Evolutionary conservation across 2,888 invertebrate species (phyloP), one percentile per base, ranked within the genome.

Genomic region (Cryptus viduatorius): DNA sequence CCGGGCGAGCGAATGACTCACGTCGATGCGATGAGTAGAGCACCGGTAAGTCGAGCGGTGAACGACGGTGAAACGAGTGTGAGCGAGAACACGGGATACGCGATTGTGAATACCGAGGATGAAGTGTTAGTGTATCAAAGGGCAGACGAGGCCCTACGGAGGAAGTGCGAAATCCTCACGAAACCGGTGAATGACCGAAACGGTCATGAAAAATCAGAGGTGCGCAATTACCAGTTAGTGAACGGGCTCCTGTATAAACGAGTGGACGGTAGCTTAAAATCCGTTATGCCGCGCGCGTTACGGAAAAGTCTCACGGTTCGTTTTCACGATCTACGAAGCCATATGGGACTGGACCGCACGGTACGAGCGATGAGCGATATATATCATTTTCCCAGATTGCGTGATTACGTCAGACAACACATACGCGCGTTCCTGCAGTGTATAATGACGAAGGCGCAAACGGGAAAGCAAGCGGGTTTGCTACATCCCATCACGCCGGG

Each of bases 351-450:
- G 14, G 76, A 76, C 12, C 67, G 71, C 1, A 46, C 71, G 29
- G 12, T 46, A 3, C 19, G 12, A 8, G 12, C 19, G n/a, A 10
- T 71, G 24, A 8, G 8, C 12, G 37, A 69, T n/a, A 14, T 12
- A 14, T 79, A 71, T 19, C 64, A 71, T n/a, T 24, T 24, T 1
- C 71, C 69, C n/a, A n/a, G 29, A 0, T 19, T 71, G 48, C 14
- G 29, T 1, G 19, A 7, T 2, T 79, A 72, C 71, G 19, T 79
- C n/a, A 16, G 14, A 4, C 42, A n/a, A 8, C 73, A 73, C 68
- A 81, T 88, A 14, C n/a, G 44, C 1, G 44, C 53, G 4, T 87
- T 87, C 59, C 14, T 87, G 8, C 79, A 86, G 56, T 89, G 88
- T 72, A 65, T 85, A 1, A 44, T 44, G 44, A 44, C 44, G 2